phyloP scores from a whole-genome alignment of 1,140 invertebrate genomes.

The Meloidogyne exigua region DNA sequence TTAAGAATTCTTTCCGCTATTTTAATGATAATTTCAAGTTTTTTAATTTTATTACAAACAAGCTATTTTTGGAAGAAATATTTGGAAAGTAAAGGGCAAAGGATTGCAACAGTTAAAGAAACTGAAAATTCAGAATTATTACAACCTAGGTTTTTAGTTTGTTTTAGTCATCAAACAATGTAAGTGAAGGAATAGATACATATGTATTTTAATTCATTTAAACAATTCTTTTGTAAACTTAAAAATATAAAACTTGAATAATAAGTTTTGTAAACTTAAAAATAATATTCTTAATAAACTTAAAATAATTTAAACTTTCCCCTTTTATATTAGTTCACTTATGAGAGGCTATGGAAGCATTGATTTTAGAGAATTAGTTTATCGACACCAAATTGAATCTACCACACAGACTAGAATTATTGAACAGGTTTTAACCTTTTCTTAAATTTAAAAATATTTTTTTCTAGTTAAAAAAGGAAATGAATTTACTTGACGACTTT shows the following conservation, averaged over 20 bases:
- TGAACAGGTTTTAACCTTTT: neutral
- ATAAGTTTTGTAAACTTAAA: no score
- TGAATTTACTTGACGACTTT: neutral
- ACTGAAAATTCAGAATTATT: conserved; percentile 2
- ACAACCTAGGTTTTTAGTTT: conserved; percentile 38
- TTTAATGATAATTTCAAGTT: conserved; percentile 25
- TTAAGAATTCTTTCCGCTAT: conserved; percentile 14
- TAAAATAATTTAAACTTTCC: no score
- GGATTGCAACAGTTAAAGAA: conserved; percentile 21
- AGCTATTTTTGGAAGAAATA: conserved; percentile 24
- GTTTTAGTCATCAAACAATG: conserved; percentile 34
- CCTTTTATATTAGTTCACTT: conserved; percentile 24
- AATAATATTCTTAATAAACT: no score
- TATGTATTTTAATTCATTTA: no score
- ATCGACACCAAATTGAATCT: conserved; percentile 22
- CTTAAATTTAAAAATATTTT: neutral
- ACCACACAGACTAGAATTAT: neutral
- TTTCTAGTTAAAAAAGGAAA: conserved; percentile 1
- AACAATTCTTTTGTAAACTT: no score
- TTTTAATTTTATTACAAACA: conserved; percentile 30
- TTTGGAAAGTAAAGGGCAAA: neutral
- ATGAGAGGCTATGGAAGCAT: conserved; percentile 37
- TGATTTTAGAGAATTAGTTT: conserved; percentile 35
- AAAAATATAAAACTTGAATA: no score
- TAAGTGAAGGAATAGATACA: neutral